Base-by-base conservation (phyloP, 2,797 vertebrate genomes). In the Pteropus rufus region DNA sequence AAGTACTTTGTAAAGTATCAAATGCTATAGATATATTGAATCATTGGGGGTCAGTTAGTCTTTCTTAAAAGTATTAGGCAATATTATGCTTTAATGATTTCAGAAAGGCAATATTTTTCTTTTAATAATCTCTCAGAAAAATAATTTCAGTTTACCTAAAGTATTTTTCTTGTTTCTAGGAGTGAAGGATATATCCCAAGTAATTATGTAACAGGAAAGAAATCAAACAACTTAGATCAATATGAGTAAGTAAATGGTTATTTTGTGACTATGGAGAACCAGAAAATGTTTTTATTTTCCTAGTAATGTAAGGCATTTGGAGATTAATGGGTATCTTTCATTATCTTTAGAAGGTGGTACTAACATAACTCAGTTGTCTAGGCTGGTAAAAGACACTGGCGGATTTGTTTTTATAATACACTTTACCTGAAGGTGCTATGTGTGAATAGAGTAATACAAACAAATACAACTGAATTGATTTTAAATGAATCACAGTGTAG, bases 171-270 rank as follows among this genome's bases (percentile, higher is more conserved):
- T 54, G 29, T 70, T 98, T 96, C 46, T 98, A 99, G 99, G 19
- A 98, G 98, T 93, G 98, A 99, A 97, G 99, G 99, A 9, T 99
- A 99, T 98, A 99, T 99, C 96, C 99, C 99, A 81, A 99, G 99
- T 97, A 99, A 99, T 98, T 99, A 99, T 6, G 98, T 99, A 64
- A 99, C 99, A 0, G 99, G 98, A 97, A 99, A 99, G 98, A 99
- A 98, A 88, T 98, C 98, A 0, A 99, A 99, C 95, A 99, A 99
- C 97, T 98, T 99, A 97, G 99, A 99, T 95, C 99, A 99, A 95
- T 99, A 99, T 98, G 98, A 98, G 99, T 99, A 98, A 99, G 99
- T 99, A 92, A 97, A 96, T 85, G 15, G 46, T 97, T 95, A 46
- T 83, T 91, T 97, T 86, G 8, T 96, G 31, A 92, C n/a, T 91